Percentiles rank a stretch among this genome's conserved stretches.
These are phyloP conservation scores for Xiphophorus maculatus DNA, from an alignment of 2,113 vertebrate genomes.

Conservation along the genomic window DNA sequence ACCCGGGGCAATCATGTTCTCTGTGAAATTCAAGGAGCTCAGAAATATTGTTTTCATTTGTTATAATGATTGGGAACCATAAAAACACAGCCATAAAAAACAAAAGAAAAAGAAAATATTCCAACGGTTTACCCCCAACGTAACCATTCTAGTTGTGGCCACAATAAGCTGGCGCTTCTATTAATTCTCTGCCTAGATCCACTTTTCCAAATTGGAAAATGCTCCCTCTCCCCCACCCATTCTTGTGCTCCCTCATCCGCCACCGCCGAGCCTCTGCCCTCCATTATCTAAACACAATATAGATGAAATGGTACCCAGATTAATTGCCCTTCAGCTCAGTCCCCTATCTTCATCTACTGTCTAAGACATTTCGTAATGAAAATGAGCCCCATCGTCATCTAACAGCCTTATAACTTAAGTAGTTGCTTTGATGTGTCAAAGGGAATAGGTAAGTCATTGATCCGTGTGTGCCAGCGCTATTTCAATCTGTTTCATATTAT, in stretches of 20 bases:
- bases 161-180: slow-evolving; percentile 13
- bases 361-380: slow-evolving; percentile 54
- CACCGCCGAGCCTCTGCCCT: slow-evolving; percentile 52
- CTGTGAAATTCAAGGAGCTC: slow-evolving; percentile 32
- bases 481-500: slow-evolving; percentile 61
- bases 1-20: slow-evolving; percentile 55
- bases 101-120: slow-evolving; percentile 28
- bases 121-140: slow-evolving; percentile 2
- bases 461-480: slow-evolving; percentile 49
- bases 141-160: slow-evolving; percentile 10
- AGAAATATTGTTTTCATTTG: slow-evolving; percentile 35
- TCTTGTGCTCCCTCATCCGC: slow-evolving; percentile 38
- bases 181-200: slow-evolving; percentile 47
- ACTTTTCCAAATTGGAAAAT: slow-evolving; percentile 54
- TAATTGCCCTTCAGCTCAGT: slow-evolving; percentile 65
- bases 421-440: slow-evolving; percentile 70
- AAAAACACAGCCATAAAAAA: slow-evolving; percentile 8
- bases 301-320: slow-evolving; percentile 66
- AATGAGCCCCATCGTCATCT: slow-evolving; percentile 53
- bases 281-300: slow-evolving; percentile 66
- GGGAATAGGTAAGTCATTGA: slow-evolving; percentile 62
- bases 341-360: slow-evolving; percentile 59
- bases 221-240: not conserved
- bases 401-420: slow-evolving; percentile 59
- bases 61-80: slow-evolving; percentile 27